Conservation (phyloP, 2,888 invertebrate genomes). For the Colletes collaris region DNA sequence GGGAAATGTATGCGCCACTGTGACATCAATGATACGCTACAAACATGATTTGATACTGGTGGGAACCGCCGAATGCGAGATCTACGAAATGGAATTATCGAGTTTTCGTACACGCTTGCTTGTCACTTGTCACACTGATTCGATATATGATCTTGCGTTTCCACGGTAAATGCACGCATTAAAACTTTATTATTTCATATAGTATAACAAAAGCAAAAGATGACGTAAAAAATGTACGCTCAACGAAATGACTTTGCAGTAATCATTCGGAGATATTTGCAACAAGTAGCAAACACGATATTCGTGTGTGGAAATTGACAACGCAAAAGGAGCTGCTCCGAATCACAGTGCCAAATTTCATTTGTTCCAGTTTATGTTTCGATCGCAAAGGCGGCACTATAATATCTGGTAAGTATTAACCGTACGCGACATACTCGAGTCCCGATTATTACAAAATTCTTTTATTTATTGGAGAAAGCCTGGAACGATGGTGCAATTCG, state of each 20-base stretch:
- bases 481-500: conserved; percentile 94
- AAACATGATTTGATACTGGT: conserved; percentile 87
- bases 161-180: conserved; percentile 88
- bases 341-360: conserved; percentile 94
- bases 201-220: no score
- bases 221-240: no score
- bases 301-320: conserved; percentile 92
- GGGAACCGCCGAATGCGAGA: conserved; percentile 91
- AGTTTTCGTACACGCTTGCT: conserved; percentile 89
- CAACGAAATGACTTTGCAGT: conserved; percentile 82
- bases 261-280: conserved; percentile 93
- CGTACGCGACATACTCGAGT: no score
- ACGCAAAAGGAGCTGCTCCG: conserved; percentile 92
- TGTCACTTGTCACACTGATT: conserved; percentile 92
- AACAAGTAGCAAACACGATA: conserved; percentile 92
- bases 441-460: background rate
- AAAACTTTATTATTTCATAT: no score
- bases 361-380: conserved; percentile 91
- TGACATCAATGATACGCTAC: conserved; percentile 90
- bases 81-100: conserved; percentile 89
- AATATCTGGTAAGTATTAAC: conserved; percentile 86
- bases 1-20: conserved; percentile 86
- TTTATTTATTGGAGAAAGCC: conserved; percentile 78
- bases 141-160: conserved; percentile 92
- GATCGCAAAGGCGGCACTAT: conserved; percentile 91